Base-by-base conservation (phyloP, 2,797 vertebrate genomes). In the Myioborus miniatus region DNA sequence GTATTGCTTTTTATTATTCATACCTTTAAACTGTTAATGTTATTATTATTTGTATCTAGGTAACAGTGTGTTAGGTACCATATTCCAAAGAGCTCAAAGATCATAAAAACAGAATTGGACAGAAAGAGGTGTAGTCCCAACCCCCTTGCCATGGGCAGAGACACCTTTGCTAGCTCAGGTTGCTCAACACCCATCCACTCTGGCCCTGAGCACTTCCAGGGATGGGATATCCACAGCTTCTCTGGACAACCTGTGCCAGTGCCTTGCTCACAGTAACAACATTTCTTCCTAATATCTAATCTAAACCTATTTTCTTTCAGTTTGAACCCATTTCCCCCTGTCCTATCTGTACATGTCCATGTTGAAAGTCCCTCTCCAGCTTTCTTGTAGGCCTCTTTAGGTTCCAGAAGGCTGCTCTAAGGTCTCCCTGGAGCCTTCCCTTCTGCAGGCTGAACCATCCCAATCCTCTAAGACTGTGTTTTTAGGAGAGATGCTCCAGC, bases 321-420 rank as follows among this genome's bases (percentile, higher is more conserved):
- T 52, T 64, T 41, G 9, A 71, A 46, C 4, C 7, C 15, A 7
- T 39, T 58, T 64, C 5, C 15, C 12, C 30, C 34, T 72, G 8
- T 58, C 29, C 64, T 58, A 11, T 46, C 21, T 58, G 8, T 34
- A 37, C 14, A 16, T 44, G 14, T 8, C 17, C 0, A 0, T 32
- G 17, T 22, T 0, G 0, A 23, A 63, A 59, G 15, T 71, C 15
- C 19, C 39, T 46, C 65, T 71, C 12, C 44, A 65, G 8, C 24
- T 77, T 58, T 65, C 34, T 32, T 52, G n/a, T 46, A 64, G 64
- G 12, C 10, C 9, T 26, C 10, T 58, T 71, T 29, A 52, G 6
- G 39, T 46, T 52, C 21, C 9, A 34, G 50, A 46, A 46, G 24
- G 30, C 26, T 64, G 11, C 58, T 46, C 1, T 46, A 41, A 41